phyloP scores from a whole-genome alignment of 2,888 invertebrate species.

The Rosalia funebris region DNA sequence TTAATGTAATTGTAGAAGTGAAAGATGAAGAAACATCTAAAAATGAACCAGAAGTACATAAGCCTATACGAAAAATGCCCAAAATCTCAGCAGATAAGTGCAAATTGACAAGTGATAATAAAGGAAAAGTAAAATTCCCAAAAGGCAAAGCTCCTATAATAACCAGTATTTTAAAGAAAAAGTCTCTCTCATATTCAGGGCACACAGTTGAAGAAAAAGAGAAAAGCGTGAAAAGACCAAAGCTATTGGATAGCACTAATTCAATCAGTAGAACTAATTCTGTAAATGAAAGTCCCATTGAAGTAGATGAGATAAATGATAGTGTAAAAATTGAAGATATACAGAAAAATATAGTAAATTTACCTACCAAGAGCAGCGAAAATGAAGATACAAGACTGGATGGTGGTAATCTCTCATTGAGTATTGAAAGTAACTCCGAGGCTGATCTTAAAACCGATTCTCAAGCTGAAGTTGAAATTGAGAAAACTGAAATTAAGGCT shows the following conservation, averaged over 20 bases:
- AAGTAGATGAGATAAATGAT: background rate
- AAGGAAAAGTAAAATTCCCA: conserved; percentile 46
- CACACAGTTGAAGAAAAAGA: conserved; percentile 42
- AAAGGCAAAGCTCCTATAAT: conserved; percentile 46
- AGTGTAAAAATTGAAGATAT: background rate
- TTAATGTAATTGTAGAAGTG: conserved; percentile 60
- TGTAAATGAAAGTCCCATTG: no score
- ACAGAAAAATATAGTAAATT: background rate
- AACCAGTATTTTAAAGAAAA: conserved; percentile 51
- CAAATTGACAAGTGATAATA: conserved; percentile 31
- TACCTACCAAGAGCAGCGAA: background rate
- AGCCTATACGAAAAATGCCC: conserved; percentile 14
- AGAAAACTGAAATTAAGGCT: background rate
- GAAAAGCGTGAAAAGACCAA: conserved; percentile 15
- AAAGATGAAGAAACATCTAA: conserved; percentile 29
- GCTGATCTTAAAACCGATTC: no score
- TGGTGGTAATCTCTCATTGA: no score
- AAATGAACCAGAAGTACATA: background rate
- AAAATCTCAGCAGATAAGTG: conserved; percentile 19
- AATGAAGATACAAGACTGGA: no score
- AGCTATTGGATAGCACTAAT: background rate
- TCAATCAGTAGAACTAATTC: background rate
- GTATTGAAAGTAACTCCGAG: no score
- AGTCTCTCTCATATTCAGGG: conserved; percentile 40
- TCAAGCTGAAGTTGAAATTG: background rate